A percentile compares a stretch with the other conserved stretches of the same genome.
Conservation (phyloP, 2,797 vertebrate species). For the Poeciliopsis gracilis region DNA sequence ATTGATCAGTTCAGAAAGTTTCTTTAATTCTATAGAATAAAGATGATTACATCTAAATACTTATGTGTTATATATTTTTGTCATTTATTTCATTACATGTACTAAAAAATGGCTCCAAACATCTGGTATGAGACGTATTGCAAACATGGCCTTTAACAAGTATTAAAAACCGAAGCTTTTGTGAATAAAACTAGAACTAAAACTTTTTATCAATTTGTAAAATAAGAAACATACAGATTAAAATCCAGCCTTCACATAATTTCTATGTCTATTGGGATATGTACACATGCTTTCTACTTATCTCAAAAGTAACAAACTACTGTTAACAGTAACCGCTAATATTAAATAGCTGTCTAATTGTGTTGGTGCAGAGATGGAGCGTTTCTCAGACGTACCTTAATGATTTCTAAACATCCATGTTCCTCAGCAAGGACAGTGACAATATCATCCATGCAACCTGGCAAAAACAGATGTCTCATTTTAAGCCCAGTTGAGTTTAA, state of each 20-base stretch:
- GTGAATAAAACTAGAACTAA: background rate
- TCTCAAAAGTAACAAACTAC: background rate
- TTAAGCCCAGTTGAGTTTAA: conserved; percentile 13
- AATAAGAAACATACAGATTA: background rate
- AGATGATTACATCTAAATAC: background rate
- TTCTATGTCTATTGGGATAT: background rate
- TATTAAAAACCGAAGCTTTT: background rate
- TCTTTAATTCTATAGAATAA: background rate
- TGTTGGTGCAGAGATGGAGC: background rate
- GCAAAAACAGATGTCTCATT: conserved; percentile 26
- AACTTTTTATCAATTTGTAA: background rate
- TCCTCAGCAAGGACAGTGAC: conserved; percentile 93
- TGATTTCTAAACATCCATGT: conserved; percentile 90
- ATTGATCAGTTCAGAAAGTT: background rate
- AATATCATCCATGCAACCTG: conserved; percentile 95
- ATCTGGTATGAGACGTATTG: background rate
- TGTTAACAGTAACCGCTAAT: background rate
- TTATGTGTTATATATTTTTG: background rate
- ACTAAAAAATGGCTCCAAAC: background rate
- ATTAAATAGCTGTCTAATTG: background rate
- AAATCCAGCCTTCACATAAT: background rate
- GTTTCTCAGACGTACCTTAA: conserved; percentile 84
- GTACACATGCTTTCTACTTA: background rate
- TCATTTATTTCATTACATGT: background rate
- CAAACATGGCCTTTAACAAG: background rate